These are phyloP conservation scores for Panonychus citri DNA, from an alignment of 1,140 invertebrate species.

Conservation along the genomic window DNA sequence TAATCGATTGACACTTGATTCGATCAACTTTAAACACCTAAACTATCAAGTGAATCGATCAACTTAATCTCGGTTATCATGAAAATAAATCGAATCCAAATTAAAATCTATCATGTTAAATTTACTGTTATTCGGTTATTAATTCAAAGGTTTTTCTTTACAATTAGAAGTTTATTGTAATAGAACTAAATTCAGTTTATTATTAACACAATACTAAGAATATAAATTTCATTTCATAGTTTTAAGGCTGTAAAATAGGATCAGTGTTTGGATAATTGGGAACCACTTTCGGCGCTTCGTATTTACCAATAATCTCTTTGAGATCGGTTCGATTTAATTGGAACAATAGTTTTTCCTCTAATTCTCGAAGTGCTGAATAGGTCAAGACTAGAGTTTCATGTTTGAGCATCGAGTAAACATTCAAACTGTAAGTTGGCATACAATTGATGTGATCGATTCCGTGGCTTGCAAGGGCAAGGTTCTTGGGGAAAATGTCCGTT, in stretches of 20 bases:
- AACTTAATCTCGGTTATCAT: too few species aligned
- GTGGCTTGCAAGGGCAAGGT: slow-evolving; percentile 48
- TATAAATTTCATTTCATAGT: too few species aligned
- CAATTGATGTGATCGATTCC: slow-evolving; percentile 50
- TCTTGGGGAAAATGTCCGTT: slow-evolving; percentile 57
- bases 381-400: slow-evolving; percentile 82
- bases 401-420: slow-evolving; percentile 69
- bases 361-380: slow-evolving; percentile 46
- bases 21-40: too few species aligned
- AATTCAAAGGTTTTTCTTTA: too few species aligned
- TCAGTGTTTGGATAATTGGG: neutral
- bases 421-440: slow-evolving; percentile 76
- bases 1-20: too few species aligned
- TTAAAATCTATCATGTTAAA: too few species aligned
- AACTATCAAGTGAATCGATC: too few species aligned
- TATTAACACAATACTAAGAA: too few species aligned
- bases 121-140: too few species aligned
- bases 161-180: too few species aligned
- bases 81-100: too few species aligned
- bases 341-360: slow-evolving; percentile 64
- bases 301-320: neutral
- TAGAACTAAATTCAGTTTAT: too few species aligned
- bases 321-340: slow-evolving; percentile 41
- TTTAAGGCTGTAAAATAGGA: neutral
- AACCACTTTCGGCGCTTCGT: neutral